Base-by-base conservation (phyloP, 2,797 vertebrate species). In the Columba guinea region DNA sequence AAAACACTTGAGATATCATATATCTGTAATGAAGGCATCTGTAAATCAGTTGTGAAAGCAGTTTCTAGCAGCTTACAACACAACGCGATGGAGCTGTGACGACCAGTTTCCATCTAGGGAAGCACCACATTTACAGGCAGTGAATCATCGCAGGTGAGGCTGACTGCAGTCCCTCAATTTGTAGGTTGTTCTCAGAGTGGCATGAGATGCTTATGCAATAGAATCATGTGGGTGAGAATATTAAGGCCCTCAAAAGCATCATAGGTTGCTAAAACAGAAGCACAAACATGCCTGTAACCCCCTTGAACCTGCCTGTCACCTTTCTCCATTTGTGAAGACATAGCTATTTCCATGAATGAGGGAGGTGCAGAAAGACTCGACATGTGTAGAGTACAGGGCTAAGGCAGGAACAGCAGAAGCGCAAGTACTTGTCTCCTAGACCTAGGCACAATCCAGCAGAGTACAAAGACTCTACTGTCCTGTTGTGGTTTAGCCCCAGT, bases 1-100 rank as follows among this genome's bases (percentile, higher is more conserved):
- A 68, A 94, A 84, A 65, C 39, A 77, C 27, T 73, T 84, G 60
- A 81, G 81, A 85, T 34, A 41, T 7, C 69, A 68, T 19, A 39
- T 11, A 55, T 39, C 52, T 60, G 28, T 51, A 65, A 80, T 4
- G 26, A 73, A 78, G 39, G 35, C 35, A 73, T 8, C 35, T 60
- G 30, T 53, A 68, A 56, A 88, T 53, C 58, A 74, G 32, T 39
- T 82, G 39, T 71, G 65, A 84, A 76, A 94, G 51, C 74, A 53
- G n/a, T 53, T 87, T 69, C 69, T 48, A 78, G 37, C 52, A 64
- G 51, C 16, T 90, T 75, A 48, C 53, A 78, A 30, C 39, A 84
- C 28, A 65, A 52, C 6, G 16, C n/a, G 28, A 55, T 59, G 30
- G 68, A 80, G 35, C 22, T 65, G 15, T 4, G 7, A 84, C n/a